These are phyloP conservation scores for Paralvinella palmiformis DNA, from an alignment of 1,140 invertebrate genomes.

Conservation along the genomic window DNA sequence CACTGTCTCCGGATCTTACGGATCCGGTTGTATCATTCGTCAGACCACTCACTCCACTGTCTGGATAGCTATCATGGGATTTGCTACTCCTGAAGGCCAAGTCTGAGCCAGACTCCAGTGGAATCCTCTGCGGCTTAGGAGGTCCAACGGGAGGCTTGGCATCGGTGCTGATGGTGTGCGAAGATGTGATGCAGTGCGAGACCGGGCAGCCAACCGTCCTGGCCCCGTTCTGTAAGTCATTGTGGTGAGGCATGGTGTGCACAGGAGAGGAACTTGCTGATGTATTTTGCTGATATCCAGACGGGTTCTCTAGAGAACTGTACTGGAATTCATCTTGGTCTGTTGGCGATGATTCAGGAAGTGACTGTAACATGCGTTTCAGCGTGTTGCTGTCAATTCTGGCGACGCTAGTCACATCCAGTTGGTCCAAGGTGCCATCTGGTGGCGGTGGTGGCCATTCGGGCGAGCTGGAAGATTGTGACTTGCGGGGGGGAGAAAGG, in stretches of 20 bases:
- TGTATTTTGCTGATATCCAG: too few relatives aligned
- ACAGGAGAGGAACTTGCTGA: too few relatives aligned
- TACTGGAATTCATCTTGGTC: conserved; percentile 21
- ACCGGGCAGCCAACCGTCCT: too few relatives aligned
- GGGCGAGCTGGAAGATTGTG: conserved; percentile 36
- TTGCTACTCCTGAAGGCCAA: conserved; percentile 45
- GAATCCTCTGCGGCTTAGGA: conserved; percentile 58
- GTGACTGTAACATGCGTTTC: conserved; percentile 87
- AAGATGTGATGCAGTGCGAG: too few relatives aligned
- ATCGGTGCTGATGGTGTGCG: background rate
- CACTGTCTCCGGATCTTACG: conserved; percentile 23
- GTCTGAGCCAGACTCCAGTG: conserved; percentile 92
- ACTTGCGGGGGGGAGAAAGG: conserved; percentile 21
- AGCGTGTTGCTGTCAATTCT: conserved; percentile 74
- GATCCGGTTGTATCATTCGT: conserved; percentile 28
- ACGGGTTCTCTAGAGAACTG: too few relatives aligned
- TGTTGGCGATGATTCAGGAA: conserved; percentile 56
- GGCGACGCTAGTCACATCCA: conserved; percentile 32
- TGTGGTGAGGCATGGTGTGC: too few relatives aligned
- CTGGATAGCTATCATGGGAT: conserved; percentile 31
- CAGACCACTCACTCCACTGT: conserved; percentile 43
- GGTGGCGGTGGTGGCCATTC: conserved; percentile 47
- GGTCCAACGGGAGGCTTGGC: conserved; percentile 75
- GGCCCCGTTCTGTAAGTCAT: too few relatives aligned
- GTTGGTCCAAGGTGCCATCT: conserved; percentile 28